Evolutionary conservation across 35 echinoderm and acorn worm species (phyloP).

Genomic region (Apostichopus californicus): DNA sequence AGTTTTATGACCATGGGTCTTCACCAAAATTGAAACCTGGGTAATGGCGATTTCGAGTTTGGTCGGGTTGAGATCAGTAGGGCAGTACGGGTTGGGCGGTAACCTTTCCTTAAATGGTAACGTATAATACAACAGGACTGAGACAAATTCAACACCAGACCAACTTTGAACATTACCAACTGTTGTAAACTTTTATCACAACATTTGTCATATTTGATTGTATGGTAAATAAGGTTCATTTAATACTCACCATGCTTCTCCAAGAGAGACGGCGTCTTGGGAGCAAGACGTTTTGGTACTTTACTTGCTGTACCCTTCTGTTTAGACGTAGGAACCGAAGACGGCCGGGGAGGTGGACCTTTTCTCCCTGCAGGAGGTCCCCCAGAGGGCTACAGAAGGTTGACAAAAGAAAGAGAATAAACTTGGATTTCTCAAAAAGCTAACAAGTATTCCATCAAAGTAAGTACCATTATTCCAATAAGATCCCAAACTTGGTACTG

Average conservation of each 20-base stretch:
- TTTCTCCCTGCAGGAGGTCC: conserved; percentile 34
- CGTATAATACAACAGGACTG: neutral
- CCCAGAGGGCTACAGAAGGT: conserved; percentile 18
- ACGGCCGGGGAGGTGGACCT: conserved; percentile 23
- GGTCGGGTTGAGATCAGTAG: no score
- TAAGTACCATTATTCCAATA: neutral
- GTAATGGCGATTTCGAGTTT: no score
- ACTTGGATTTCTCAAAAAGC: neutral
- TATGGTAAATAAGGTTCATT: no score
- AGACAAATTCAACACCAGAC: neutral
- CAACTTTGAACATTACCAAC: no score
- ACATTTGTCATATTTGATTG: neutral
- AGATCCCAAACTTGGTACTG: neutral
- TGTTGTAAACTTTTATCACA: no score
- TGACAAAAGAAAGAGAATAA: neutral
- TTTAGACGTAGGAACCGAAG: conserved; percentile 24
- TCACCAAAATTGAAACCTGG: no score
- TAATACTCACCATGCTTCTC: conserved; percentile 50
- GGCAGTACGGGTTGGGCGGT: no score
- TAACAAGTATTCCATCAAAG: neutral
- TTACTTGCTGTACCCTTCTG: neutral
- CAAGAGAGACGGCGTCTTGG: conserved; percentile 45
- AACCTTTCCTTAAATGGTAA: no score
- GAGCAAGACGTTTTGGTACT: conserved; percentile 37
- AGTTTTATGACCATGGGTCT: no score